These are phyloP conservation scores for Eupithecia exiguata DNA, from an alignment of 2,888 invertebrate species.

Conservation along the genomic window DNA sequence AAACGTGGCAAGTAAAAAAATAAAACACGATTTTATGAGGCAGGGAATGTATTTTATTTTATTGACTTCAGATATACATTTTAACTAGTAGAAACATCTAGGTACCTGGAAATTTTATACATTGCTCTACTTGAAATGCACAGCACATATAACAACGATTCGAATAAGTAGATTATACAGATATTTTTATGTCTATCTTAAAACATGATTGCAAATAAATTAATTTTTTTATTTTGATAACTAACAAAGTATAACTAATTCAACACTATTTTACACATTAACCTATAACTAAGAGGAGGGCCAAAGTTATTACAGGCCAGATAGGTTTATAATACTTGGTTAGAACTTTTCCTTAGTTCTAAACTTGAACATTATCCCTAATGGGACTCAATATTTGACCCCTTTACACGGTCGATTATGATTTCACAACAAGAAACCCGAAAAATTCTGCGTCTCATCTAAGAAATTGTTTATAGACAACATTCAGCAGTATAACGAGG, in stretches of 20 bases:
- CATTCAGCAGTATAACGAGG: neutral
- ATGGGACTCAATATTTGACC: neutral
- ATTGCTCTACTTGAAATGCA: conserved; percentile 24
- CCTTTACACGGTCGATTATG: neutral
- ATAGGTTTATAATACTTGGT: conserved; percentile 50
- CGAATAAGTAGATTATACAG: conserved; percentile 17
- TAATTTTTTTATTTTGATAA: conserved; percentile 46
- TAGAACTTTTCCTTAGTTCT: conserved; percentile 47
- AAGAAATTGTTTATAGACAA: neutral
- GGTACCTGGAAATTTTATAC: conserved; percentile 11
- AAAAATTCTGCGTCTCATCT: neutral
- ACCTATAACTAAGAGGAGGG: conserved; percentile 34
- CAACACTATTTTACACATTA: conserved; percentile 55
- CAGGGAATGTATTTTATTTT: conserved; percentile 55
- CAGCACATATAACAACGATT: conserved; percentile 24
- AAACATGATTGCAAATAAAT: conserved; percentile 52
- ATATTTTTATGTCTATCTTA: conserved; percentile 34
- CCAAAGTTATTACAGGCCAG: conserved; percentile 30
- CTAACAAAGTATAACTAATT: conserved; percentile 56
- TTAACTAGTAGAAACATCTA: conserved; percentile 23
- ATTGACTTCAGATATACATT: conserved; percentile 45
- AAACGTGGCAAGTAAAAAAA: neutral
- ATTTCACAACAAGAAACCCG: neutral
- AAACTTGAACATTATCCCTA: conserved; percentile 24
- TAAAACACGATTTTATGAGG: conserved; percentile 8